phyloP scores from a whole-genome alignment of 2,797 vertebrate genomes.

The Semaprochilodus insignis region DNA sequence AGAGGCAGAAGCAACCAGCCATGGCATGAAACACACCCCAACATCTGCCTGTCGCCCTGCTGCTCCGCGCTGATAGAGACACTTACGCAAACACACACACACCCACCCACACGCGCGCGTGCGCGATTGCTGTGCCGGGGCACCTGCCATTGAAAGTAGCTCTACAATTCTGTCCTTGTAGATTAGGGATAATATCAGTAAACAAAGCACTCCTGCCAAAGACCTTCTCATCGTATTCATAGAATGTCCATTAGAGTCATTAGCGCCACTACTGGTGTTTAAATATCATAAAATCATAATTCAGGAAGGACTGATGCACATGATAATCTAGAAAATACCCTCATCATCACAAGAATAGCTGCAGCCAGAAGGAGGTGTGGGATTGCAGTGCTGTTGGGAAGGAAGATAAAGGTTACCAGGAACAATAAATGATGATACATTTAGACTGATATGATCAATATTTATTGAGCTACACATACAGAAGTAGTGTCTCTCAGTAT shows the following conservation, averaged over 20 bases:
- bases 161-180: neutral
- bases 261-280: neutral
- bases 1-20: conserved; percentile 47
- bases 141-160: neutral
- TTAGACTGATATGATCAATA: no score
- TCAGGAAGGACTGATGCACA: neutral
- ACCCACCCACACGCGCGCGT: neutral
- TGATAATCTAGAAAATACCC: neutral
- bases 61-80: conserved; percentile 35
- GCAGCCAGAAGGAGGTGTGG: no score
- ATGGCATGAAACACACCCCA: conserved; percentile 13
- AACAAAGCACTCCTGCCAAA: conserved; percentile 1
- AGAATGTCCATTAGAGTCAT: neutral
- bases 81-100: conserved; percentile 17
- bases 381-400: no score
- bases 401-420: no score
- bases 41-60: conserved; percentile 30
- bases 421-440: no score
- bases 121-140: neutral
- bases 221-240: neutral
- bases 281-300: neutral
- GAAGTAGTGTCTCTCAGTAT: no score
- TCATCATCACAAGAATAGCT: no score
- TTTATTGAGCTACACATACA: no score
- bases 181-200: conserved; percentile 7